Percentiles rank a stretch among this genome's conserved stretches.
Evolutionary conservation across 2,888 invertebrate species (phyloP).

Genomic region (Rhamnusium bicolor): DNA sequence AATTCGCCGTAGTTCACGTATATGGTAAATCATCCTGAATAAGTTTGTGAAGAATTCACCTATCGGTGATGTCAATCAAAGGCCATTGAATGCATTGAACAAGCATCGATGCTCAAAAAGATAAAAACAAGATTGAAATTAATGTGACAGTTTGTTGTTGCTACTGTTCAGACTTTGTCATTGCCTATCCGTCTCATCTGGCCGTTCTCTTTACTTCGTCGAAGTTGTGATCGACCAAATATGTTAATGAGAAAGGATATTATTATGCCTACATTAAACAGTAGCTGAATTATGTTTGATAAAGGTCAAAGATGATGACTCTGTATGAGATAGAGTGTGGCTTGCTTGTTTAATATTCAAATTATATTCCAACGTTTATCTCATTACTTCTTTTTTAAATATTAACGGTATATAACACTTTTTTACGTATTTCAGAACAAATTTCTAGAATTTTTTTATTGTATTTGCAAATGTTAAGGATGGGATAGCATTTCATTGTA

Average conservation of each 20-base stretch:
- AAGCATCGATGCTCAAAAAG: constrained; percentile 42
- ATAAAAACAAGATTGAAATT: constrained; percentile 50
- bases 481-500: too few species aligned
- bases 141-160: constrained; percentile 54
- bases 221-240: constrained; percentile 42
- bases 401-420: background rate
- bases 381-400: background rate
- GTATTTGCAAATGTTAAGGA: too few species aligned
- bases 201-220: constrained; percentile 30
- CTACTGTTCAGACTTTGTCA: constrained; percentile 55
- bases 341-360: constrained; percentile 13
- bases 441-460: too few species aligned
- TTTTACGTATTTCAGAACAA: constrained; percentile 2
- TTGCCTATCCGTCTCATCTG: constrained; percentile 45
- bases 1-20: constrained; percentile 7
- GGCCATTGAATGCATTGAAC: constrained; percentile 45
- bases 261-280: constrained; percentile 34
- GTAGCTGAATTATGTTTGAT: constrained; percentile 34
- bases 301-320: constrained; percentile 32
- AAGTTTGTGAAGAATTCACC: constrained; percentile 43
- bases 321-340: constrained; percentile 16
- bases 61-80: constrained; percentile 52
- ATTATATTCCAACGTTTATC: constrained; percentile 3
- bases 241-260: constrained; percentile 40
- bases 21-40: constrained; percentile 21